These are phyloP conservation scores for Sycophila sp. DNA, from an alignment of 1,140 invertebrate genomes.

Conservation along the genomic window DNA sequence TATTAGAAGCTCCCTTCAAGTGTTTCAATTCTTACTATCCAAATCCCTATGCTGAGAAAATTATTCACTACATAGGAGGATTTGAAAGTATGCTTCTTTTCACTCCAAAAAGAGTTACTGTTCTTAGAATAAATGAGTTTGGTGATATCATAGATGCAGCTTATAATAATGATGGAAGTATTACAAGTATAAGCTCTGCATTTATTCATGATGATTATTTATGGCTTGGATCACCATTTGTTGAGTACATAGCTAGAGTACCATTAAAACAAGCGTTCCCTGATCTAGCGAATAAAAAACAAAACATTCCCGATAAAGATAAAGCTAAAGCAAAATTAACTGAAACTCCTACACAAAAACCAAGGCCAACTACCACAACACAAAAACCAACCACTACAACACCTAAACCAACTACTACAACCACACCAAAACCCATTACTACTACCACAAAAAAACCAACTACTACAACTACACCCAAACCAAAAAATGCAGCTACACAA, in stretches of 20 bases:
- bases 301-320: background rate
- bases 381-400: conserved; percentile 24
- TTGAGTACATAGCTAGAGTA: conserved; percentile 73
- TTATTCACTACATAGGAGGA: conserved; percentile 67
- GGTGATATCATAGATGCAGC: conserved; percentile 75
- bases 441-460: background rate
- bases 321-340: conserved; percentile 9
- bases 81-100: conserved; percentile 57
- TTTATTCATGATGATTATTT: conserved; percentile 69
- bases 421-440: background rate
- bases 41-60: conserved; percentile 68
- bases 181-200: conserved; percentile 70
- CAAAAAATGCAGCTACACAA: conserved; percentile 37
- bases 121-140: conserved; percentile 73
- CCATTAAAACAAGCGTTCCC: conserved; percentile 68
- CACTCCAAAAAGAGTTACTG: conserved; percentile 55
- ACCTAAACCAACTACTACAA: conserved; percentile 38
- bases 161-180: conserved; percentile 65
- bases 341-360: conserved; percentile 22
- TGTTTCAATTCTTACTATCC: conserved; percentile 70
- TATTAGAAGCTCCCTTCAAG: conserved; percentile 71
- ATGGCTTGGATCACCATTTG: conserved; percentile 77
- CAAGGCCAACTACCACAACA: conserved; percentile 9
- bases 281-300: conserved; percentile 44
- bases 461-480: background rate